These are phyloP conservation scores for Prunella strophiata DNA, from an alignment of 2,797 vertebrate species.

Conservation along the genomic window DNA sequence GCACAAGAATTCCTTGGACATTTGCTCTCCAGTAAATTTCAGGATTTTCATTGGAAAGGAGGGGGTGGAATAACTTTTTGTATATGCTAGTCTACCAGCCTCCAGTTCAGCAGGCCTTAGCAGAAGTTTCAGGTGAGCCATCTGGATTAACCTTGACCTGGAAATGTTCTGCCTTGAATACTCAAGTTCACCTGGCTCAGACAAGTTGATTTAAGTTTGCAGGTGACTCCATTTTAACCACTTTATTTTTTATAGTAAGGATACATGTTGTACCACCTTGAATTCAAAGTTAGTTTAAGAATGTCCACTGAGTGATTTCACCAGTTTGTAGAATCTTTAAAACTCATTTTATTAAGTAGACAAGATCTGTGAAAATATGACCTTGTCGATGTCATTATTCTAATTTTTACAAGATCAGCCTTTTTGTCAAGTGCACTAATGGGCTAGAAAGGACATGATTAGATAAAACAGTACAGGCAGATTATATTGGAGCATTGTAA, in stretches of 20 bases:
- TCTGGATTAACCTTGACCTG: not conserved
- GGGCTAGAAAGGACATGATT: not conserved
- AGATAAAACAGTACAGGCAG: not conserved
- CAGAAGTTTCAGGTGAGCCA: not conserved
- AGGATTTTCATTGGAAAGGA: not conserved
- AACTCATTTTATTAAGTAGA: not conserved
- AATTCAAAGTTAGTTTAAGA: not conserved
- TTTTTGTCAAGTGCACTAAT: not conserved
- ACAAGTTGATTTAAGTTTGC: not conserved
- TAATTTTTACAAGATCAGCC: not conserved
- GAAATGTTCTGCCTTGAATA: not conserved
- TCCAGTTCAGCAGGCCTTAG: not conserved
- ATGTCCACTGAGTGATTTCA: not conserved
- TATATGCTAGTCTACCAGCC: not conserved
- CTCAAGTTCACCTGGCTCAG: not conserved
- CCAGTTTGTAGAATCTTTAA: not conserved
- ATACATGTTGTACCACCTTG: not conserved
- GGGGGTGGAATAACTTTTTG: not conserved
- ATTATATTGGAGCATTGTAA: not conserved
- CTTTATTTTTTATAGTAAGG: not conserved
- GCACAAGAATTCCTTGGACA: not conserved
- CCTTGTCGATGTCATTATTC: fast-evolving
- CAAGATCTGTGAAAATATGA: not conserved
- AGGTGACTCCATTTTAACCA: not conserved
- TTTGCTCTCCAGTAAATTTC: not conserved